phyloP scores from a whole-genome alignment of 2,888 invertebrate species.

The Gandaritis pyraliata region DNA sequence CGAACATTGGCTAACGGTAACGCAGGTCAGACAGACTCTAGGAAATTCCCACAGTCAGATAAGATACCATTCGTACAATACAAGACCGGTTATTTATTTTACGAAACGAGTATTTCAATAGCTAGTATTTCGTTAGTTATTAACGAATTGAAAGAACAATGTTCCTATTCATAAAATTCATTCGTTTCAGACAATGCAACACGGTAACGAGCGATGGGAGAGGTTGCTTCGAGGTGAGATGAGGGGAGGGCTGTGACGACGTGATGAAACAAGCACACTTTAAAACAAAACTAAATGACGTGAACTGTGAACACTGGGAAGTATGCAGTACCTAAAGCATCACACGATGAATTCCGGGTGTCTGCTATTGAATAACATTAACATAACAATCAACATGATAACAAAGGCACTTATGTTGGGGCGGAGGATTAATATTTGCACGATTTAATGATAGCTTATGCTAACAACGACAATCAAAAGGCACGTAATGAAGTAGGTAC shows the following conservation, averaged over 20 bases:
- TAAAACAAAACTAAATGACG: constrained; percentile 17
- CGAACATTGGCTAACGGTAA: constrained; percentile 35
- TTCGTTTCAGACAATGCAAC: constrained; percentile 17
- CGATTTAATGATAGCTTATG: constrained; percentile 11
- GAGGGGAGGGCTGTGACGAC: constrained; percentile 16
- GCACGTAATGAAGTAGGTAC: not conserved
- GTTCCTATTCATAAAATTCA: constrained; percentile 10
- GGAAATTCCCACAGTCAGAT: constrained; percentile 26
- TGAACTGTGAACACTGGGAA: constrained; percentile 25
- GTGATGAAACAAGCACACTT: constrained; percentile 24
- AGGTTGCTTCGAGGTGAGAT: constrained; percentile 3
- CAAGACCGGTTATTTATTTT: constrained; percentile 16
- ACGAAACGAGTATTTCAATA: constrained; percentile 14
- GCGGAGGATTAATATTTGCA: constrained; percentile 12
- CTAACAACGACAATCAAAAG: constrained; percentile 15
- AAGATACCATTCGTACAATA: constrained; percentile 12
- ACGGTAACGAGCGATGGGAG: constrained; percentile 15
- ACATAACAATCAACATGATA: constrained; percentile 24
- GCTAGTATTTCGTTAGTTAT: constrained; percentile 20
- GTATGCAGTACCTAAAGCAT: constrained; percentile 34
- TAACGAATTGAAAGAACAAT: constrained; percentile 16
- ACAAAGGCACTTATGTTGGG: constrained; percentile 15
- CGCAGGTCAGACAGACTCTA: constrained; percentile 14
- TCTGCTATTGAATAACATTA: constrained; percentile 36
- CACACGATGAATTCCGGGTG: constrained; percentile 38